Percentiles rank a stretch among this genome's conserved stretches.
These are phyloP conservation scores for Paragorgia papillata DNA, from an alignment of 92 coral and sea anemone genomes.

Conservation along the genomic window DNA sequence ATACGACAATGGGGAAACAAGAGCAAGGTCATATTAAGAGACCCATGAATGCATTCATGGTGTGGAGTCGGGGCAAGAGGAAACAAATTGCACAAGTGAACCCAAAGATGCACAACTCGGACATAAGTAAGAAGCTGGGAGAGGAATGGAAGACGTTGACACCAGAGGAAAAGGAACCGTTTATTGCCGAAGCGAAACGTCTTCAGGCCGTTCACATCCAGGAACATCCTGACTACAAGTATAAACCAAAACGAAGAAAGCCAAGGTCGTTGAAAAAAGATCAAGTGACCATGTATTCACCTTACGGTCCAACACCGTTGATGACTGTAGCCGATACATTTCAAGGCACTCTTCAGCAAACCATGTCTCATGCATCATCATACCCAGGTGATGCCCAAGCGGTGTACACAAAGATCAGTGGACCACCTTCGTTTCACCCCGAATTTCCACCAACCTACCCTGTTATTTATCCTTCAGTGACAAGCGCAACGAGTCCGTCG, in stretches of 20 bases:
- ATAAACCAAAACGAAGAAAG: constrained; percentile 97
- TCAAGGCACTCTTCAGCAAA: constrained; percentile 95
- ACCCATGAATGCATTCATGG: constrained; percentile 99
- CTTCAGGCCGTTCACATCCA: constrained; percentile 98
- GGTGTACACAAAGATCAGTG: constrained; percentile 97
- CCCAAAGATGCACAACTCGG: constrained; percentile 99
- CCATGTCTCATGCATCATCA: constrained; percentile 95
- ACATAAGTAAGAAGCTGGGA: constrained; percentile 96
- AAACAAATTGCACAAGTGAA: constrained; percentile 93
- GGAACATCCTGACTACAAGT: constrained; percentile 99
- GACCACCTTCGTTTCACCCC: constrained; percentile 40
- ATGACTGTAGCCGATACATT: constrained; percentile 97
- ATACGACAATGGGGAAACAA: constrained; percentile 84
- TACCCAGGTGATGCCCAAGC: constrained; percentile 88
- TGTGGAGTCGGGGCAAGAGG: constrained; percentile 99
- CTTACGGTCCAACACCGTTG: constrained; percentile 74
- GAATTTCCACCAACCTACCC: constrained; percentile 27
- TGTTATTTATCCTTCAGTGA: constrained; percentile 18
- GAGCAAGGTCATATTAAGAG: constrained; percentile 98
- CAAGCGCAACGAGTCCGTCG: constrained; percentile 81
- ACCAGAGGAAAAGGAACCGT: constrained; percentile 96
- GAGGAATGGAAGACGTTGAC: constrained; percentile 98
- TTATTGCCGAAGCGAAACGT: constrained; percentile 98
- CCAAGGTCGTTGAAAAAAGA: constrained; percentile 96
- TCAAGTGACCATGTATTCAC: constrained; percentile 86